A percentile compares a stretch with the other conserved stretches of the same genome.
Evolutionary conservation across 2,113 vertebrate genomes (phyloP).

Genomic region (Notechis scutatus): DNA sequence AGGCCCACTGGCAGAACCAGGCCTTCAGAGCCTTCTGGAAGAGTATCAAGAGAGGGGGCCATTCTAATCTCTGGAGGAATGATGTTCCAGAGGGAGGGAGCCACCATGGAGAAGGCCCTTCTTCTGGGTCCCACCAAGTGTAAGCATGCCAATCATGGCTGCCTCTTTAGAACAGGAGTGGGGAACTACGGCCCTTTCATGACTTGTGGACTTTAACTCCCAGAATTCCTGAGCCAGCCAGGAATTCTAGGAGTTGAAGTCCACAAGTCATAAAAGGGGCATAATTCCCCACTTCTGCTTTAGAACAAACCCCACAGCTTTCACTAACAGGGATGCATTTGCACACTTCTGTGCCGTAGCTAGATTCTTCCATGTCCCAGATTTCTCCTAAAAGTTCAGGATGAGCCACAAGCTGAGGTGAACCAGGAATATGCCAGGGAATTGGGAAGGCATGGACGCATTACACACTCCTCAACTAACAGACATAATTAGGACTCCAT

Average conservation of each 20-base stretch:
- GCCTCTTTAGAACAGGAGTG: too few relatives aligned
- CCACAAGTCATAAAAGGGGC: background rate
- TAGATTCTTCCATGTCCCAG: conserved; percentile 17
- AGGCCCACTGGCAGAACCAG: too few relatives aligned
- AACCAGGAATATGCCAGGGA: background rate
- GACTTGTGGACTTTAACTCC: too few relatives aligned
- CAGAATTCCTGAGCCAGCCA: background rate
- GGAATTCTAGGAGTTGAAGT: background rate
- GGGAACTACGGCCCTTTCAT: too few relatives aligned
- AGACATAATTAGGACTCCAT: background rate
- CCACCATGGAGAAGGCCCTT: too few relatives aligned
- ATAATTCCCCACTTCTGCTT: background rate
- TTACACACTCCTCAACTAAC: conserved; percentile 21
- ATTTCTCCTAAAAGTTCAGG: background rate
- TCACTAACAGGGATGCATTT: background rate
- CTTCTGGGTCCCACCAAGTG: too few relatives aligned
- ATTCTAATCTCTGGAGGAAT: too few relatives aligned
- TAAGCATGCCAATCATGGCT: too few relatives aligned
- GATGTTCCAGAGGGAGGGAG: too few relatives aligned
- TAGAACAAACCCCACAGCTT: background rate
- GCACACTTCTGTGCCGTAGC: background rate
- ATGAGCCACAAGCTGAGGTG: background rate
- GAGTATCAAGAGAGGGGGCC: too few relatives aligned
- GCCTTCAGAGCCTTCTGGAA: too few relatives aligned
- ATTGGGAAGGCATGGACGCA: conserved; percentile 34